Percentiles rank a stretch among this genome's conserved stretches.
Evolutionary conservation across 1,140 invertebrate genomes (phyloP).

Genomic region (Drusus annulatus): DNA sequence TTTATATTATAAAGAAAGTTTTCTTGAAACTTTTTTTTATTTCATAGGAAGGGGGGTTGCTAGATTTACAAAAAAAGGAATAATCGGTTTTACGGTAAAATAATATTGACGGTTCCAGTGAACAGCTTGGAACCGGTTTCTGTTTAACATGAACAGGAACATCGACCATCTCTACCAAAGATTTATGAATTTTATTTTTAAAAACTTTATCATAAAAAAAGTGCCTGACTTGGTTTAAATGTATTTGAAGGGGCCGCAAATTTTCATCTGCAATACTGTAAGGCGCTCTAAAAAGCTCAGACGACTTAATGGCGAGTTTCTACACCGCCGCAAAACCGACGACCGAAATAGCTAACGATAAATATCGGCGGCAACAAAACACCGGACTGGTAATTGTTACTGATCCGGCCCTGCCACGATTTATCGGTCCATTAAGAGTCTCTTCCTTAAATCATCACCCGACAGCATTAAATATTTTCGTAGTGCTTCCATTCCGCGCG

Average conservation of each 20-base stretch:
- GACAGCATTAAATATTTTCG: constrained; percentile 60
- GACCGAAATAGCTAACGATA: constrained; percentile 43
- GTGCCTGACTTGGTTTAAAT: too few relatives aligned
- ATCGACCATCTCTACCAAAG: too few relatives aligned
- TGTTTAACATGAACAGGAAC: too few relatives aligned
- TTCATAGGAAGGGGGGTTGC: too few relatives aligned
- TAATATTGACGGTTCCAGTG: too few relatives aligned
- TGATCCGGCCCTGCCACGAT: constrained; percentile 55
- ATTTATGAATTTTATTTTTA: too few relatives aligned
- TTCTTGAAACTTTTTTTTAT: too few relatives aligned
- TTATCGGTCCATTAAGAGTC: constrained; percentile 60
- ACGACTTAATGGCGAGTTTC: constrained; percentile 26
- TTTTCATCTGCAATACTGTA: background rate
- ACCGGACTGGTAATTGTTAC: constrained; percentile 56
- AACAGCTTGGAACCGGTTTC: too few relatives aligned
- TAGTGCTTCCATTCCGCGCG: constrained; percentile 54
- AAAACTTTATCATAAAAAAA: too few relatives aligned
- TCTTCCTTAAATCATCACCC: constrained; percentile 58
- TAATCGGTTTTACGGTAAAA: too few relatives aligned
- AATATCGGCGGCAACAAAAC: constrained; percentile 57
- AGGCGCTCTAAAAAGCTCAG: background rate
- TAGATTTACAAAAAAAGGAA: too few relatives aligned
- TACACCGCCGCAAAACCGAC: constrained; percentile 44
- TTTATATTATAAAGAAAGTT: too few relatives aligned
- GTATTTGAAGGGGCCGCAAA: background rate